phyloP scores from a whole-genome alignment of 2,797 vertebrate genomes.

The Ammospiza maritima region DNA sequence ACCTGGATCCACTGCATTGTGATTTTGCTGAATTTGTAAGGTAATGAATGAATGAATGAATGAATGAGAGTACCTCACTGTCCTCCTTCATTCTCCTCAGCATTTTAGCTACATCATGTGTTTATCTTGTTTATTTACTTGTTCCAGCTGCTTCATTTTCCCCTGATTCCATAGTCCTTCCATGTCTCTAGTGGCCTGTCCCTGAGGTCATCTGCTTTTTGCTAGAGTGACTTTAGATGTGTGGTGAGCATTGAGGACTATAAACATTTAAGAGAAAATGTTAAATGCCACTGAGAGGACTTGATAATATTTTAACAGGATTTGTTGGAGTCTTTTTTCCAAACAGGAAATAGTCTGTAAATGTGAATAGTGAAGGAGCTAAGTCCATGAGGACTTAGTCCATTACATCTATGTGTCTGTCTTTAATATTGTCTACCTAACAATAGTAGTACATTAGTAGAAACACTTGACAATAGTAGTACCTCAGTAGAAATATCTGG shows the following conservation, averaged over 20 bases:
- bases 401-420: not conserved
- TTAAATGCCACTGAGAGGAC: not conserved
- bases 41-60: not conserved
- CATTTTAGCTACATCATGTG: not conserved
- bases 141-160: not conserved
- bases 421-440: not conserved
- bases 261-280: not conserved
- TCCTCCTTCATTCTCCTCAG: not conserved
- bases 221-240: not conserved
- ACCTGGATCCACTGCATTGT: not conserved
- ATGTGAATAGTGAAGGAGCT: not conserved
- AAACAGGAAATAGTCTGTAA: not conserved
- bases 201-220: not conserved
- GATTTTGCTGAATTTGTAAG: not conserved
- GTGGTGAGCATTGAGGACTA: not conserved
- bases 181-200: not conserved
- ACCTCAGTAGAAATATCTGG: not conserved
- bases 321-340: not conserved
- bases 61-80: not conserved
- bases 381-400: not conserved
- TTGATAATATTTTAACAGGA: not conserved
- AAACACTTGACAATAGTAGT: not conserved
- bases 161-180: not conserved
- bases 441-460: not conserved
- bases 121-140: not conserved